Evolutionary conservation across 1,140 invertebrate genomes (phyloP).

Genomic region (Hylaeus volcanicus): DNA sequence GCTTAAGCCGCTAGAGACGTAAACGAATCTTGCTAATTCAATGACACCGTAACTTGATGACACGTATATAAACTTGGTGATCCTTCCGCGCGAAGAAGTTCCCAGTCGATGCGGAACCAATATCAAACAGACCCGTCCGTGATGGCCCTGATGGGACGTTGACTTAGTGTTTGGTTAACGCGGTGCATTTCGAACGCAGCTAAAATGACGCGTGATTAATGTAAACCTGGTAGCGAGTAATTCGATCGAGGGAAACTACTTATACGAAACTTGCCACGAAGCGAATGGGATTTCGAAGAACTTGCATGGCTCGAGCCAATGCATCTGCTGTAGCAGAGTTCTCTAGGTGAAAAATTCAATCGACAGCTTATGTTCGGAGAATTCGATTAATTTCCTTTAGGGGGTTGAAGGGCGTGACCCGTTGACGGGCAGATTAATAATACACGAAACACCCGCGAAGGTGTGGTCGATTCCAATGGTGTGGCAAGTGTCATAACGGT

Average conservation of each 20-base stretch:
- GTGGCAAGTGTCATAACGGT: too few relatives aligned
- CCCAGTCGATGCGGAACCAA: neutral
- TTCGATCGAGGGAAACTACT: constrained; percentile 23
- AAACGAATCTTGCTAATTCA: constrained; percentile 4
- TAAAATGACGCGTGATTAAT: constrained; percentile 27
- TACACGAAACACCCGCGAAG: neutral
- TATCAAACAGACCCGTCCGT: neutral
- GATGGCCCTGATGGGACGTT: neutral
- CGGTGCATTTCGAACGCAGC: neutral
- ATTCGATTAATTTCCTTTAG: neutral
- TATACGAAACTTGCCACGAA: neutral
- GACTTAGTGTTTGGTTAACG: constrained; percentile 1
- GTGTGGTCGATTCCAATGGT: neutral
- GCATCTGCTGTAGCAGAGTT: too few relatives aligned
- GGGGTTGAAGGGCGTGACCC: neutral
- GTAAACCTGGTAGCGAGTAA: neutral
- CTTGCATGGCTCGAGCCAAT: neutral
- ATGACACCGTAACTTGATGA: neutral
- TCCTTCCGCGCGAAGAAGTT: neutral
- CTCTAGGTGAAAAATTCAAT: neutral
- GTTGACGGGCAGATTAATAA: neutral
- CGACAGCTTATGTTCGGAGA: neutral
- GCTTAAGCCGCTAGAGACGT: neutral
- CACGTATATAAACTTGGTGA: neutral
- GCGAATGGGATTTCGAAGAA: neutral